Percentiles rank a stretch among this genome's conserved stretches.
These are phyloP conservation scores for Cephus pygmeus DNA, from an alignment of 2,888 invertebrate genomes.

Conservation along the genomic window DNA sequence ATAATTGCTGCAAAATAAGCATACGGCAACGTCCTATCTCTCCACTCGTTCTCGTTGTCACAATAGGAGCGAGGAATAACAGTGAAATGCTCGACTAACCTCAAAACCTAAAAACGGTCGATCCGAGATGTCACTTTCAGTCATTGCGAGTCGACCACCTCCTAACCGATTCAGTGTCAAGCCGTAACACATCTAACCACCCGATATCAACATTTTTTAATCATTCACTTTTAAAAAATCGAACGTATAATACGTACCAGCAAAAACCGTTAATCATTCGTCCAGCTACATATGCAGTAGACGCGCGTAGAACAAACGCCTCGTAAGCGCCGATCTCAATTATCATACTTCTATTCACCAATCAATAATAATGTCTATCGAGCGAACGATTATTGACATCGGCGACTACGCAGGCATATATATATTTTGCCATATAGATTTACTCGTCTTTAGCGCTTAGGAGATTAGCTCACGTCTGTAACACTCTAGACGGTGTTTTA, in stretches of 20 bases:
- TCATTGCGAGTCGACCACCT: neutral
- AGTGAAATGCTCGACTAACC: neutral
- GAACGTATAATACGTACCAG: neutral
- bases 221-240: neutral
- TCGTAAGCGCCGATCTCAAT: neutral
- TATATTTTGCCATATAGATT: neutral
- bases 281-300: neutral
- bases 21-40: constrained; percentile 23
- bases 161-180: neutral
- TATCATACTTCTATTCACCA: neutral
- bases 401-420: neutral
- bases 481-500: neutral
- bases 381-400: neutral
- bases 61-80: constrained; percentile 8
- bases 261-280: neutral
- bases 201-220: neutral
- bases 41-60: constrained; percentile 25
- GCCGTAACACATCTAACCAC: neutral
- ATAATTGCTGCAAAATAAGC: constrained; percentile 38
- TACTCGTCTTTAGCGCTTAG: neutral
- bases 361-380: neutral
- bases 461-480: neutral
- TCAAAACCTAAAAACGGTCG: neutral
- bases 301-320: neutral
- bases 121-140: neutral